Percentiles rank a stretch among this genome's conserved stretches.
Conservation (phyloP, 2,797 vertebrate genomes). For the Malacoctenus gilli region DNA sequence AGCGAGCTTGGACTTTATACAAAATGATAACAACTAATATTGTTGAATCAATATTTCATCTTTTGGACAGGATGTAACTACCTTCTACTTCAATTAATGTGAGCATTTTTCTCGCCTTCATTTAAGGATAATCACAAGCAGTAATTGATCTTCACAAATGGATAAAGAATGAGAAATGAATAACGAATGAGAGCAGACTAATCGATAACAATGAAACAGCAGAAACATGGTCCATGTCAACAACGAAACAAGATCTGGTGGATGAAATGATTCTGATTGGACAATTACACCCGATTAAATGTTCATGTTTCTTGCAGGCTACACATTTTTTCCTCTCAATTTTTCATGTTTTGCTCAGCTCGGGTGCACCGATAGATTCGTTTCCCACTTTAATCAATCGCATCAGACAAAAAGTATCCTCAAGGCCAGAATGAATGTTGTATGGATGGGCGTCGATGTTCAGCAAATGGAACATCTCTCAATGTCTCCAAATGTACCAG, state of each 20-base stretch:
- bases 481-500: conserved; percentile 34
- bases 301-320: conserved; percentile 53
- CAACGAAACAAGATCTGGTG: conserved; percentile 20
- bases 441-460: conserved; percentile 36
- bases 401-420: conserved; percentile 61
- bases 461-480: conserved; percentile 43
- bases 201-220: conserved; percentile 9
- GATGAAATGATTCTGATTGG: conserved; percentile 52
- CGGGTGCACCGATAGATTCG: conserved; percentile 38
- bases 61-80: too few relatives aligned
- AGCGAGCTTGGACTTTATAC: too few relatives aligned
- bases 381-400: conserved; percentile 61
- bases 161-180: background rate
- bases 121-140: too few relatives aligned
- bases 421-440: conserved; percentile 62
- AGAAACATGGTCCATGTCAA: conserved; percentile 17
- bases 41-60: too few relatives aligned
- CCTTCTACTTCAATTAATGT: too few relatives aligned
- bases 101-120: too few relatives aligned
- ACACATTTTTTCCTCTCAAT: conserved; percentile 40
- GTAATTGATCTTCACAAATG: too few relatives aligned
- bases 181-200: background rate
- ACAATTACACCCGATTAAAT: conserved; percentile 69
- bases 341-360: conserved; percentile 55
- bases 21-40: too few relatives aligned